These are phyloP conservation scores for Drosophila lini DNA, from an alignment of 1,140 invertebrate species.

Conservation along the genomic window DNA sequence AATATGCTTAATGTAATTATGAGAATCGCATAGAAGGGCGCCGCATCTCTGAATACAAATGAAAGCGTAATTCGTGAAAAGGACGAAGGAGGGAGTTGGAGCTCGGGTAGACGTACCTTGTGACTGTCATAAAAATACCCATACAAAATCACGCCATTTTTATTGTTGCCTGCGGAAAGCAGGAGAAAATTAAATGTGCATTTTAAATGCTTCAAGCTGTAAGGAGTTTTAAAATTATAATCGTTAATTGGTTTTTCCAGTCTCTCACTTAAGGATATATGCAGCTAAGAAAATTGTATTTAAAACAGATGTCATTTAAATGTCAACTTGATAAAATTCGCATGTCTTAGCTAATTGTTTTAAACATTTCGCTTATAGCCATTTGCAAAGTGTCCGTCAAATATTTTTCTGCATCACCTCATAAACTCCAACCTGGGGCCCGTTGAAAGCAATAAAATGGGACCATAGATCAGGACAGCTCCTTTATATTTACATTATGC, in stretches of 20 bases:
- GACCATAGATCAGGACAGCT: constrained; percentile 52
- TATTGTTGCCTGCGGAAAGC: constrained; percentile 42
- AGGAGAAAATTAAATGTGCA: constrained; percentile 54
- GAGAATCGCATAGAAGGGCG: constrained; percentile 26
- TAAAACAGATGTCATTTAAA: background rate
- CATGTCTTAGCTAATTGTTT: background rate
- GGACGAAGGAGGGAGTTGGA: constrained; percentile 14
- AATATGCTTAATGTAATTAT: constrained; percentile 74
- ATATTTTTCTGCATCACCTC: constrained; percentile 1
- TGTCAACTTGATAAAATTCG: background rate
- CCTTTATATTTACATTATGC: constrained; percentile 57
- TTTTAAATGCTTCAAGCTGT: constrained; percentile 29
- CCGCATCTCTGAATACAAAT: constrained; percentile 67
- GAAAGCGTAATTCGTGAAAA: constrained; percentile 65
- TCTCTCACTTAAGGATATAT: too few species aligned
- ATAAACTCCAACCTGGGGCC: constrained; percentile 1
- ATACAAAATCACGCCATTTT: constrained; percentile 27
- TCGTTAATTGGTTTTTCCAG: background rate
- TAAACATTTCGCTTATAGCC: background rate
- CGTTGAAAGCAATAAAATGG: constrained; percentile 5
- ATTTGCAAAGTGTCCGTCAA: constrained; percentile 11
- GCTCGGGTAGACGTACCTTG: constrained; percentile 15
- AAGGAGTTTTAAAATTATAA: constrained; percentile 4
- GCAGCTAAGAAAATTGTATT: background rate
- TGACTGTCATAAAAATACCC: constrained; percentile 56